Evolutionary conservation across 2,113 vertebrate genomes (phyloP), one percentile per base, ranked within the genome.

Genomic region (Megaleporinus macrocephalus): DNA sequence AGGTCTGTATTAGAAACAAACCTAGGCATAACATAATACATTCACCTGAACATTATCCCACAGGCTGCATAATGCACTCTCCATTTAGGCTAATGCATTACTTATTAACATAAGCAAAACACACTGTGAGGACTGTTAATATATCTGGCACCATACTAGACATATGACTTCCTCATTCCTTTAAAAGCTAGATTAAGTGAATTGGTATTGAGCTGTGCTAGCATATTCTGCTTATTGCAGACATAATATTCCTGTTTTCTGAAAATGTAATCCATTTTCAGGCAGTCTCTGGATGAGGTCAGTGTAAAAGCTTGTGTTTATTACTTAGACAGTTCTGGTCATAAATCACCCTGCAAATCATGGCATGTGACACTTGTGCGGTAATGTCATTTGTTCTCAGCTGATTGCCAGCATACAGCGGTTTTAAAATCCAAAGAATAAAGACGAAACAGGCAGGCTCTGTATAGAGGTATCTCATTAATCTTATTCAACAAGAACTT

Each of bases 281-380:
- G 5, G 49, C 14, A 51, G 49, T 51, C 49, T 51, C 13, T 2
- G 6, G 53, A 22, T 55, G 20, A 55, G 5, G 20, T 5, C 49
- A 16, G 49, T 1, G 49, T 51, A 51, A 51, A 51, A 15, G 14
- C 49, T 9, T 41, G n/a, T 33, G 47, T 68, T 79, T 55, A 57
- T 78, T 65, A 13, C 29, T 68, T 24, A 55, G 30, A 61, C 22
- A 29, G 14, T 0, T 33, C 16, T 13, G 0, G 51, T 15, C 77
- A 41, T 79, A 53, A 70, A 55, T 47, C 51, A 79, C 51, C 16
- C 51, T 61, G 29, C 49, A 59, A 47, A 72, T 59, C n/a, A 61
- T n/a, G 29, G 26, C 57, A 70, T 51, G 44, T 66, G 79, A 65
- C 63, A 74, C 63, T 5, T 51, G 51, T 79, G 53, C 20, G 22